These are phyloP conservation scores for Morbakka virulenta DNA, from an alignment of 30 jellyfish, hydroid and myxozoan genomes.

Conservation along the genomic window DNA sequence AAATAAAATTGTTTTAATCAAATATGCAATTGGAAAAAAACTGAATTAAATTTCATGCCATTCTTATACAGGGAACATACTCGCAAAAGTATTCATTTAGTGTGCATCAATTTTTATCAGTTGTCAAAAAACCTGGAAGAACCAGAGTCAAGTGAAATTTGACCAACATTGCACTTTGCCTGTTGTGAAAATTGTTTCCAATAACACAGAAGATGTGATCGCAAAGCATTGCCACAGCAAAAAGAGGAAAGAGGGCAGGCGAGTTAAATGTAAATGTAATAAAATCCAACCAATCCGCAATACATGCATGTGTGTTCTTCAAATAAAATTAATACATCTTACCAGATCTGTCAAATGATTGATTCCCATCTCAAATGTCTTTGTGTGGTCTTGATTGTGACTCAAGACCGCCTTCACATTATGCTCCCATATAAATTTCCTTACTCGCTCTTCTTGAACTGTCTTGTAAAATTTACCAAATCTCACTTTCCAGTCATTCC, in stretches of 20 bases:
- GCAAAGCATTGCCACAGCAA: too few species aligned
- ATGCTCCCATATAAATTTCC: constrained; percentile 74
- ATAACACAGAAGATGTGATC: too few species aligned
- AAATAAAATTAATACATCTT: too few species aligned
- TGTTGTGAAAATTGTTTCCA: background rate
- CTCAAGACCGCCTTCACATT: constrained; percentile 44
- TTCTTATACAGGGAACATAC: background rate
- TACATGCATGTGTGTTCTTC: too few species aligned
- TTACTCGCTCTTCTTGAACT: constrained; percentile 50
- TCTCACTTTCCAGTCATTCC: constrained; percentile 84
- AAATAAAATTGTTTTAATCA: background rate
- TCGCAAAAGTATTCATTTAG: too few species aligned
- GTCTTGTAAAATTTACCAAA: constrained; percentile 70
- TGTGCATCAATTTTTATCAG: background rate
- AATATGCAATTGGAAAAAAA: background rate
- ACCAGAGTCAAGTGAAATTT: too few species aligned
- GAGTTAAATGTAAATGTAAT: too few species aligned
- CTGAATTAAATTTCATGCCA: background rate
- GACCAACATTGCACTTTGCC: too few species aligned
- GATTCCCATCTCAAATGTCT: constrained; percentile 63
- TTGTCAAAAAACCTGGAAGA: background rate
- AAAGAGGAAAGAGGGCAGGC: too few species aligned
- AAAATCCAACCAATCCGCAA: too few species aligned
- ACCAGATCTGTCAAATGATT: constrained; percentile 90
- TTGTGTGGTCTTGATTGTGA: constrained; percentile 62